Conservation (phyloP, 1,140 invertebrate species). For the Dolichoris vasculosae region DNA sequence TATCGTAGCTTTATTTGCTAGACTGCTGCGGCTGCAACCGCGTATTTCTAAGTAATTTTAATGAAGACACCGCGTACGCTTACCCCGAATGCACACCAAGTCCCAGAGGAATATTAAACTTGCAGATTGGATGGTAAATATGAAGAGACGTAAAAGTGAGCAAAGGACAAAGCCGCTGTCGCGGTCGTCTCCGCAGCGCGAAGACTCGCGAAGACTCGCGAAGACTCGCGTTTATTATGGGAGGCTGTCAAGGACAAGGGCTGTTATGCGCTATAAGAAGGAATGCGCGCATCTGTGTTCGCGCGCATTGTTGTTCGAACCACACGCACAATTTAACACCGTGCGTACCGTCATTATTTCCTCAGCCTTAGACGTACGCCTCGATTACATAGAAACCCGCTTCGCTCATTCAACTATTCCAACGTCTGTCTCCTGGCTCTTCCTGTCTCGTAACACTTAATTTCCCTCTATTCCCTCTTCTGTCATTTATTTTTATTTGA, state of each 20-base stretch:
- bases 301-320: background rate
- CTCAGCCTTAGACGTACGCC: background rate
- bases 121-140: too few relatives aligned
- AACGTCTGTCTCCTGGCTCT: background rate
- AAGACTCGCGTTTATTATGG: too few relatives aligned
- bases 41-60: too few relatives aligned
- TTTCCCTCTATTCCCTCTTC: background rate
- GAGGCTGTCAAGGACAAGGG: background rate
- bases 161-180: background rate
- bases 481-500: background rate
- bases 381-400: background rate
- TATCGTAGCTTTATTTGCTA: too few relatives aligned
- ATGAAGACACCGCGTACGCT: too few relatives aligned
- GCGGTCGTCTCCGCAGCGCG: too few relatives aligned
- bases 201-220: too few relatives aligned
- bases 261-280: background rate
- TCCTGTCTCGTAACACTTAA: background rate
- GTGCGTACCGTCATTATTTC: background rate
- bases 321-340: background rate
- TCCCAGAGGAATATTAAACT: too few relatives aligned
- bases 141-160: too few relatives aligned
- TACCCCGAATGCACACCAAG: too few relatives aligned
- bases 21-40: too few relatives aligned
- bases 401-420: background rate
- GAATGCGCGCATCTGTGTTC: too few relatives aligned